Evolutionary conservation across 2,797 vertebrate genomes (phyloP), one percentile per base, ranked within the genome.

Genomic region (Babyrousa celebensis): DNA sequence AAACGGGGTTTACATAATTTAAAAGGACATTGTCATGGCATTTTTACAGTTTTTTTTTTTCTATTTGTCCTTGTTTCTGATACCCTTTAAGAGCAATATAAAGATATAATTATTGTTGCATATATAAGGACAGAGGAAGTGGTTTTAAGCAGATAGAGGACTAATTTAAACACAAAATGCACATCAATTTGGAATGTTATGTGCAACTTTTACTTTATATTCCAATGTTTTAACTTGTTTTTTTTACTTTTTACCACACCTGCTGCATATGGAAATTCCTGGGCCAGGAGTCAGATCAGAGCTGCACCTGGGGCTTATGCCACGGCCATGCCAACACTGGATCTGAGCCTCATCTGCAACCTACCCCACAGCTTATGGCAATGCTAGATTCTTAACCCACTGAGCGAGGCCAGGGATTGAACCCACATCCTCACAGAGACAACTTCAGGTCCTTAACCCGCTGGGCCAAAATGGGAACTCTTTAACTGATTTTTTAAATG

Each of bases 1-100:
- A 94, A 98, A 98, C 43, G 75, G 97, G 96, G 63, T 98, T 98
- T 98, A 98, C 96, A 98, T 98, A 98, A 98, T 98, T 98, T 98
- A 98, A 98, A 97, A 98, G 94, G 95, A 97, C 94, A 95, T 79
- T 62, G 27, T 56, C 75, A 96, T 96, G 85, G 86, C 36, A 21
- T 83, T 96, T 88, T 85, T 95, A 96, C 83, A 67, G 85, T 48
- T 48, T 48, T 48, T 16, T 80, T 95, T 87, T 88, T 89, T 93
- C 95, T 52, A 78, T 48, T 85, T 94, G 58, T 74, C 85, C 67
- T 96, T 95, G 86, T 32, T 96, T 97, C 32, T 16, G n/a, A 78
- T 95, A 84, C 32, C 14, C 52, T 96, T 79, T 95, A 71, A 75
- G 52, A 92, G 65, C 1, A 54, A 87, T 43, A 43, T 40, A 63